Evolutionary conservation across 37 sponge, comb jelly and placozoan genomes (phyloP).

Genomic region (Ianthella basta): DNA sequence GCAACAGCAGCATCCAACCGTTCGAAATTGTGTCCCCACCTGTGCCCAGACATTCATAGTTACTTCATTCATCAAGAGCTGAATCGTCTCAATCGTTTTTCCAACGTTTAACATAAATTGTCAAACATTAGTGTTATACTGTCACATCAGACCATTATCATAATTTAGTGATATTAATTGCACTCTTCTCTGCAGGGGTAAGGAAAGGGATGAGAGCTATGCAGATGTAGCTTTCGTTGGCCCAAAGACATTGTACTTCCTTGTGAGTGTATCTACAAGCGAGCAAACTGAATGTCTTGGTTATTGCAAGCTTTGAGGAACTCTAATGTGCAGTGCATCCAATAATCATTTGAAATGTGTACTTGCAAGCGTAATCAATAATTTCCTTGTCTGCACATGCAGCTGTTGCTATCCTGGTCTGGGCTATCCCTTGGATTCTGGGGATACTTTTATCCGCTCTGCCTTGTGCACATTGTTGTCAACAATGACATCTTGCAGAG

Average conservation of each 20-base stretch:
- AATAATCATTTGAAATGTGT: no score
- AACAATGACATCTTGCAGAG: slow-evolving; percentile 86
- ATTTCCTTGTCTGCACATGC: not conserved
- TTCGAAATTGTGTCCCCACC: no score
- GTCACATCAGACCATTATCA: no score
- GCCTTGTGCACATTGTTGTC: slow-evolving; percentile 59
- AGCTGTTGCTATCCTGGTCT: slow-evolving; percentile 51
- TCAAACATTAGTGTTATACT: no score
- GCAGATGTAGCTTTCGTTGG: slow-evolving; percentile 48
- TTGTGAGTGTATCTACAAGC: slow-evolving; percentile 14
- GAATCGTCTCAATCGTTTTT: no score
- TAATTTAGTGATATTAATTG: not conserved
- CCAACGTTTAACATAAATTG: no score
- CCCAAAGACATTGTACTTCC: slow-evolving; percentile 35
- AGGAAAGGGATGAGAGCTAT: slow-evolving; percentile 33
- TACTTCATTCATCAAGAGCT: no score
- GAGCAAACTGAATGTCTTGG: no score
- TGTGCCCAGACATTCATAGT: no score
- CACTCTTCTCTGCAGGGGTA: not conserved
- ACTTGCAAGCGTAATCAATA: not conserved
- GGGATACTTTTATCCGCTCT: slow-evolving; percentile 71
- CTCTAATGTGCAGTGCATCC: no score
- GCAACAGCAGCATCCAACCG: no score
- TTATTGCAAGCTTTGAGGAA: no score
- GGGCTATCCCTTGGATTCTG: slow-evolving; percentile 42